Evolutionary conservation across 2,113 vertebrate species (phyloP), one percentile per base, ranked within the genome.

Genomic region (Natator depressus): DNA sequence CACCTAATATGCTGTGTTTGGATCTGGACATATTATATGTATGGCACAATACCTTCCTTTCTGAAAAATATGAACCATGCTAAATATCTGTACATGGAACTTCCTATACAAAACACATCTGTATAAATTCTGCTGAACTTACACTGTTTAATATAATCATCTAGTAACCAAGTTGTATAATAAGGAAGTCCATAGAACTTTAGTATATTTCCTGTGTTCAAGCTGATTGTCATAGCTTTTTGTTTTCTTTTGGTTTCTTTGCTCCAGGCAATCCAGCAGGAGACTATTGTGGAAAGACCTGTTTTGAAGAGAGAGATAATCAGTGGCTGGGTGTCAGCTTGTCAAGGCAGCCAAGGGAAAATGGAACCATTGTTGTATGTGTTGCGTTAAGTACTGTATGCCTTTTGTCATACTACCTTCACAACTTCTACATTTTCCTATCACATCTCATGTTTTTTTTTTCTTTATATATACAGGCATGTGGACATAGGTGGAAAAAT

Each of bases 311-410:
- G 89, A 98, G 98, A 90, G 99, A 99, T 89, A 98, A 99, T 94
- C 99, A 99, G 91, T 99, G 99, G 99, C 96, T 99, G 90, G 99
- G 99, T 4, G 99, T 99, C 91, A 99, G 99, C 80, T 98, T 99
- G 93, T 99, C 99, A 3, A 98, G 99, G 94, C 99, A 99, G 55
- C 98, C 99, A 5, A 98, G 97, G 96, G 97, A 98, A 94, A 98
- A 98, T 46, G 99, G 99, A 95, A 98, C 98, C 49, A 69, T 99
- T 0, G 84, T 99, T 98, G 99, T 99, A 99, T 27, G 98, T 98
- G 95, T 89, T 89, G 88, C 13, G 2, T 1, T 82, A 87, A 82
- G 54, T 76, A 82, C 80, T 83, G 42, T 0, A 0, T 91, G 85
- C 54, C 53, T 85, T 92, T 38, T 88, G 84, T 91, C 87, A 88